phyloP scores from a whole-genome alignment of 1,140 invertebrate genomes.

The Mizuhopecten yessoensis region DNA sequence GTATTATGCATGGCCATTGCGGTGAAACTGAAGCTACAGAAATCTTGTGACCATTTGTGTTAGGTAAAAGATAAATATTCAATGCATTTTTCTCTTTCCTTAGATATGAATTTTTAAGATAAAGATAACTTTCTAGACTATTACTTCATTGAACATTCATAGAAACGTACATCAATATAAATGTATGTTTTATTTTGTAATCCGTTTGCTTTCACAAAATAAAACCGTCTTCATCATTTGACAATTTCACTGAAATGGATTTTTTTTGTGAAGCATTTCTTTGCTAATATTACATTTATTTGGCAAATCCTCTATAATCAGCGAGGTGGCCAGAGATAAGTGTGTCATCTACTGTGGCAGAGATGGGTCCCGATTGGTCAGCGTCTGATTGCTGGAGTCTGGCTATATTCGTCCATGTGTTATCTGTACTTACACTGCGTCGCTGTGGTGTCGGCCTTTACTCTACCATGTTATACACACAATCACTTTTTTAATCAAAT shows the following conservation, averaged over 20 bases:
- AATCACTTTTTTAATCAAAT: background rate
- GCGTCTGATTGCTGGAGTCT: background rate
- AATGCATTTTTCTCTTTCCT: constrained; percentile 14
- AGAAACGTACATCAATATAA: background rate
- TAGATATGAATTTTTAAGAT: constrained; percentile 36
- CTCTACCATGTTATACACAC: background rate
- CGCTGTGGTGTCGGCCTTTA: background rate
- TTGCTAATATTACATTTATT: constrained; percentile 36
- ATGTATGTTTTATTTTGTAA: background rate
- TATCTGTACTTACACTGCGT: background rate
- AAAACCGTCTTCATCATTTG: constrained; percentile 31
- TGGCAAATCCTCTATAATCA: constrained; percentile 34
- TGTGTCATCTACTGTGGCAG: constrained; percentile 2
- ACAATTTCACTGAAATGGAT: constrained; percentile 27
- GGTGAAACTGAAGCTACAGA: background rate
- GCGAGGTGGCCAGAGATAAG: background rate
- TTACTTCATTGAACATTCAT: constrained; percentile 21
- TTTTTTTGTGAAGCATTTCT: constrained; percentile 23
- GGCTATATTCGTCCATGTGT: constrained; percentile 6
- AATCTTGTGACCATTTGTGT: constrained; percentile 27
- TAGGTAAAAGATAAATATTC: constrained; percentile 29
- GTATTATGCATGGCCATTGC: background rate
- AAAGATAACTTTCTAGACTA: constrained; percentile 27
- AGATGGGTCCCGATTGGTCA: background rate
- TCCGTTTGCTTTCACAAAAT: constrained; percentile 9